A percentile compares a stretch with the other conserved stretches of the same genome.
phyloP scores from a whole-genome alignment of 2,888 invertebrate genomes.

The Agelastica alni region DNA sequence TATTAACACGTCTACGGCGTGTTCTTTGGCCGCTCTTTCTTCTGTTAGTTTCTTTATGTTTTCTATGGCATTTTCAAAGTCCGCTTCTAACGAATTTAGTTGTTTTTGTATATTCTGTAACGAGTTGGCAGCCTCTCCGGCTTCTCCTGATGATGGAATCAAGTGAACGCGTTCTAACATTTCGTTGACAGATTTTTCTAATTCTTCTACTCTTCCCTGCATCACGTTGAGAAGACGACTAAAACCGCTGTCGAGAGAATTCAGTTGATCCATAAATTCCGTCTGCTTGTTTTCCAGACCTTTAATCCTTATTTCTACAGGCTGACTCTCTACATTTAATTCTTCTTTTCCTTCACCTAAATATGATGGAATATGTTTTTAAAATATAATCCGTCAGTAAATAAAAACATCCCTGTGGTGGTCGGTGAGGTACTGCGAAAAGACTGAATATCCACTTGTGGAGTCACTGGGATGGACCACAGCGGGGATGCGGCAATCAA shows the following conservation, averaged over 20 bases:
- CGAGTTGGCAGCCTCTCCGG: slow-evolving; percentile 33
- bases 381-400: too few relatives aligned
- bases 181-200: slow-evolving; percentile 55
- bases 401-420: too few relatives aligned
- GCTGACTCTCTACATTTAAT: slow-evolving; percentile 10
- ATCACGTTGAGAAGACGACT: slow-evolving; percentile 57
- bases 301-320: slow-evolving; percentile 27
- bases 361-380: too few relatives aligned
- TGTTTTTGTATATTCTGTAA: slow-evolving; percentile 53
- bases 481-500: too few relatives aligned
- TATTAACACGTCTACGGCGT: slow-evolving; percentile 62
- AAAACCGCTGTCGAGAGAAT: slow-evolving; percentile 49
- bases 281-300: slow-evolving; percentile 41
- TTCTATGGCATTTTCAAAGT: slow-evolving; percentile 54
- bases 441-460: too few relatives aligned
- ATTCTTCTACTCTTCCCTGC: slow-evolving; percentile 59
- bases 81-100: slow-evolving; percentile 53
- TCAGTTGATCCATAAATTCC: slow-evolving; percentile 46
- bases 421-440: too few relatives aligned
- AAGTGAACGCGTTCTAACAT: slow-evolving; percentile 42
- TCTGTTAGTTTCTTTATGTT: slow-evolving; percentile 57
- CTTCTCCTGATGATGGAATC: slow-evolving; percentile 41
- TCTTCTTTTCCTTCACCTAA: too few relatives aligned
- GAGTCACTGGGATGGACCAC: too few relatives aligned
- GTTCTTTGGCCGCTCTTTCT: slow-evolving; percentile 62